phyloP scores from a whole-genome alignment of 2,888 invertebrate genomes.

The Frankliniella intonsa region DNA sequence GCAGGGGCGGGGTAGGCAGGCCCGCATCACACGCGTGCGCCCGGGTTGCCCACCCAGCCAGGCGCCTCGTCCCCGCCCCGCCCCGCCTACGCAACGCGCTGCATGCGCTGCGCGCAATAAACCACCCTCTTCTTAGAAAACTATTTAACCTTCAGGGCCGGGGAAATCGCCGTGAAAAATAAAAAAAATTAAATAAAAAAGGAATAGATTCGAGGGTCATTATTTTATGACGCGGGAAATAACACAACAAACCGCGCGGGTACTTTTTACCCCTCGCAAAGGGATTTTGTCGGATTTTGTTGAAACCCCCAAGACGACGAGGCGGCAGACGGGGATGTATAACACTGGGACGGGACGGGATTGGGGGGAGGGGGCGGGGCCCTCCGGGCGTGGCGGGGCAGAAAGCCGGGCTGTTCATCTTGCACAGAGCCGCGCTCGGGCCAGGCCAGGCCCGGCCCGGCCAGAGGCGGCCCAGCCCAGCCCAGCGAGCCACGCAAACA shows the following conservation, averaged over 20 bases:
- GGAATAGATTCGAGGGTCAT: too few species aligned
- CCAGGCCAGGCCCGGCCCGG: not conserved
- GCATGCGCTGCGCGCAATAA: not conserved
- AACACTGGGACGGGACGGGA: not conserved
- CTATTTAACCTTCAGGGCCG: too few species aligned
- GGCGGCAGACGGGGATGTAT: too few species aligned
- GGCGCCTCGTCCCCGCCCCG: not conserved
- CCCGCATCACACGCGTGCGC: constrained; percentile 37
- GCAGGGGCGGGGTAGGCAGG: constrained; percentile 41
- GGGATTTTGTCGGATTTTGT: too few species aligned
- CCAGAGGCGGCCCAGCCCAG: not conserved
- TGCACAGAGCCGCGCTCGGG: not conserved
- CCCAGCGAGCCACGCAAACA: not conserved
- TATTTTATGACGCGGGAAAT: too few species aligned
- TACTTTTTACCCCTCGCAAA: too few species aligned
- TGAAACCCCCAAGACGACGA: too few species aligned
- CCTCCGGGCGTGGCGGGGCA: constrained; percentile 28
- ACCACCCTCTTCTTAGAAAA: too few species aligned
- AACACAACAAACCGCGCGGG: too few species aligned
- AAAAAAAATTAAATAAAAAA: too few species aligned
- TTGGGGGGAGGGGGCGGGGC: not conserved
- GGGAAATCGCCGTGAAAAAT: too few species aligned
- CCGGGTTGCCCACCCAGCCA: not conserved
- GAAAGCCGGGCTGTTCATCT: constrained; percentile 30
- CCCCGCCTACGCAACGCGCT: not conserved